Percentiles rank a stretch among this genome's conserved stretches.
These are phyloP conservation scores for Hemicentrotus pulcherrimus DNA, from an alignment of 35 echinoderm and acorn worm species.

Conservation along the genomic window DNA sequence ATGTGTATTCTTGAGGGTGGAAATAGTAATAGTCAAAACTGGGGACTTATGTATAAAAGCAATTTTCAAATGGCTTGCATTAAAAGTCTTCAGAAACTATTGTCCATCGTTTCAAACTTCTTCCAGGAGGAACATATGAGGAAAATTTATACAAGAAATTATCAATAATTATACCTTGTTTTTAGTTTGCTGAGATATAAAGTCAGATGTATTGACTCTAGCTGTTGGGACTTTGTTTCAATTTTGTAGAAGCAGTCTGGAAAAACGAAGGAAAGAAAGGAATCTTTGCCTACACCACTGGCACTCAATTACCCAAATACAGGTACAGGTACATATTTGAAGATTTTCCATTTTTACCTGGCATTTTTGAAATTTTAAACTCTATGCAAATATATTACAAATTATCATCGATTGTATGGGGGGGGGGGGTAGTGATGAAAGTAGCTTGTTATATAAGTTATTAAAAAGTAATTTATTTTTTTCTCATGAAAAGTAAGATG, in stretches of 20 bases:
- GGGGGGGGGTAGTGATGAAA: not conserved
- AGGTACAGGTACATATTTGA: not conserved
- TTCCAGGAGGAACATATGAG: not conserved
- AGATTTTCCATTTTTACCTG: not conserved
- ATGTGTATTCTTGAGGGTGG: not conserved
- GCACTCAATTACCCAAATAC: not conserved
- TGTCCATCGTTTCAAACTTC: too few species aligned
- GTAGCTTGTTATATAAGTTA: not conserved
- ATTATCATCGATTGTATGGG: not conserved
- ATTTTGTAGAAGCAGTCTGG: not conserved
- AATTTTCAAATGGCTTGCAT: too few species aligned
- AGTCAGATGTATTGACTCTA: not conserved
- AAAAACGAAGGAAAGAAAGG: conserved; percentile 1
- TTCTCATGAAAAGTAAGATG: not conserved
- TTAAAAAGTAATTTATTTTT: not conserved
- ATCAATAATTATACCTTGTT: not conserved
- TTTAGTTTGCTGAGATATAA: not conserved
- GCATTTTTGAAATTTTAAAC: not conserved
- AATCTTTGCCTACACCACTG: conserved; percentile 7
- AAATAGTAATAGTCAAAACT: too few species aligned
- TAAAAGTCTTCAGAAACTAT: not conserved
- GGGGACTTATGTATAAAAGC: too few species aligned
- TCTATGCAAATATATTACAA: not conserved
- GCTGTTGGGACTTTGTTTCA: not conserved
- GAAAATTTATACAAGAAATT: not conserved